Conservation (phyloP, 2,113 vertebrate genomes). For the Corythaeola cristata region DNA sequence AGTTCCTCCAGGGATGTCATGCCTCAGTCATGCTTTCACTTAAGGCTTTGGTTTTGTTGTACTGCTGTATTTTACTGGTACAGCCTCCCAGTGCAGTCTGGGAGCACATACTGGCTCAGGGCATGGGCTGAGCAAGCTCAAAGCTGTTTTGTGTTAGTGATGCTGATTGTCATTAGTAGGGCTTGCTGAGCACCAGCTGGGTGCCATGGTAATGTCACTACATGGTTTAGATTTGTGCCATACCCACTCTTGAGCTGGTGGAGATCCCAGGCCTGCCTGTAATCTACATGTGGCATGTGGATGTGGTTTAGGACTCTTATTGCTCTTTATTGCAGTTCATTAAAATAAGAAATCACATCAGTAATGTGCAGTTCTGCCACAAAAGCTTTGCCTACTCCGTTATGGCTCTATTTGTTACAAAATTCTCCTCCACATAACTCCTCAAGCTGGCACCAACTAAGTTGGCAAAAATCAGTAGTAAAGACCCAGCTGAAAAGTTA, state of each 20-base stretch:
- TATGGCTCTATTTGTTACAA: background rate
- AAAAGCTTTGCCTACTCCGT: background rate
- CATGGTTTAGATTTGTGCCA: background rate
- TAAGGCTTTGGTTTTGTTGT: background rate
- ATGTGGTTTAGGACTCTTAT: background rate
- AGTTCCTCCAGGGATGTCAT: background rate
- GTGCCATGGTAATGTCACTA: background rate
- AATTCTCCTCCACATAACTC: background rate
- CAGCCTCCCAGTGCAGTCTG: background rate
- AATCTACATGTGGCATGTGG: background rate
- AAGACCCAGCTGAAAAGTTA: background rate
- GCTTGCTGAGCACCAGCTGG: background rate
- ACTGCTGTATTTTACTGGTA: no score
- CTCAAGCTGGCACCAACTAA: background rate
- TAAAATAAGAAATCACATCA: background rate
- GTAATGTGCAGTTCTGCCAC: background rate
- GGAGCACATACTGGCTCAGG: background rate
- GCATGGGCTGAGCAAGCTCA: background rate
- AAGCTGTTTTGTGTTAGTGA: background rate
- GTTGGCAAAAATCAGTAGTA: background rate
- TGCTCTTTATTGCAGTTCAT: background rate
- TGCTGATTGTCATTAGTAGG: background rate
- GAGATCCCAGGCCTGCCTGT: background rate
- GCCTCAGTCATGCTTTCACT: accelerated
- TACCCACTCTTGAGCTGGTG: background rate